Conservation (phyloP, 2,113 vertebrate genomes). For the Rhombomys opimus region DNA sequence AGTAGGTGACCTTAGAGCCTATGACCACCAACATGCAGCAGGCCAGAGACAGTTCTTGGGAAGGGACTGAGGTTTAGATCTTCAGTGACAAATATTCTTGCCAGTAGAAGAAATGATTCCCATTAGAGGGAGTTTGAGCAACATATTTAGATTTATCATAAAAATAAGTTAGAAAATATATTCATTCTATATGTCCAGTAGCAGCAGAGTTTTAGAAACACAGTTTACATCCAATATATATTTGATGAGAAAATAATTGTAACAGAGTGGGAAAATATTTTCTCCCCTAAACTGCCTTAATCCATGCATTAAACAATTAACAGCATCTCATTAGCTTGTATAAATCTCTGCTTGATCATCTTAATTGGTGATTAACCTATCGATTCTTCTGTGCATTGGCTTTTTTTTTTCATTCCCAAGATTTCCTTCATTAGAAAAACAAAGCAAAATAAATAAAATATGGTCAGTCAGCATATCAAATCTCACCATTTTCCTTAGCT, state of each 20-base stretch:
- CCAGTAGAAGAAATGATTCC: background rate
- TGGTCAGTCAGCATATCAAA: background rate
- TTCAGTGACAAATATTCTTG: background rate
- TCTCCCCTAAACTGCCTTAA: background rate
- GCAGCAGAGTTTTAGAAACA: background rate
- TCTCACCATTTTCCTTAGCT: background rate
- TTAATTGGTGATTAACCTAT: background rate
- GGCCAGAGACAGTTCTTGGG: background rate
- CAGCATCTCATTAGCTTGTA: background rate
- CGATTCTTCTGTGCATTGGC: background rate
- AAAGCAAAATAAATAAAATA: background rate
- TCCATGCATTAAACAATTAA: background rate
- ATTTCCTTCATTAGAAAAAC: background rate
- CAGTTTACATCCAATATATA: background rate
- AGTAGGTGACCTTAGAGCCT: background rate
- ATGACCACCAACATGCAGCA: background rate
- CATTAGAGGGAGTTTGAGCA: background rate
- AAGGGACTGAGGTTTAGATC: background rate
- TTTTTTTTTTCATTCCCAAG: background rate
- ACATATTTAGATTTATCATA: background rate
- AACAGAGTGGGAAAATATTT: background rate
- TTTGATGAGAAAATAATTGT: background rate
- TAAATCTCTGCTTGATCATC: conserved; percentile 9
- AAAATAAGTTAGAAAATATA: background rate
- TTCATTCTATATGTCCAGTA: background rate